phyloP scores from a whole-genome alignment of 2,797 vertebrate genomes.

The Cygnus olor region DNA sequence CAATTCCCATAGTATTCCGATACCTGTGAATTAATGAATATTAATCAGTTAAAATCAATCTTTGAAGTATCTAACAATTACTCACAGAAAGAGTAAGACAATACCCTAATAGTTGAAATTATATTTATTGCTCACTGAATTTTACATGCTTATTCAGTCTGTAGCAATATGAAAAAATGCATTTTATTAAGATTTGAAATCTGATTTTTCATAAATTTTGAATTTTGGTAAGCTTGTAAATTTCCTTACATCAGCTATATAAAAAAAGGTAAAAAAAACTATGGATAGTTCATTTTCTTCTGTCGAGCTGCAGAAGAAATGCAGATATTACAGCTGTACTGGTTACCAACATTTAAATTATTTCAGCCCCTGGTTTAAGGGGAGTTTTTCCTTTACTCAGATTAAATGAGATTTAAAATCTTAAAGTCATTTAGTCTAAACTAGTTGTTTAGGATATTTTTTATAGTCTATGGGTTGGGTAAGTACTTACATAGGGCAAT shows the following conservation, averaged over 20 bases:
- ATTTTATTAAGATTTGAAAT: not conserved
- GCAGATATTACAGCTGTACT: not conserved
- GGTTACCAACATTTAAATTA: not conserved
- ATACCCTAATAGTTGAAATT: not conserved
- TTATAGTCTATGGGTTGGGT: not conserved
- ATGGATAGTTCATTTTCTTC: not conserved
- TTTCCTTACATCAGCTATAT: not conserved
- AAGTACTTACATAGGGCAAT: not conserved
- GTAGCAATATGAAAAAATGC: not conserved
- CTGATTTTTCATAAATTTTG: not conserved
- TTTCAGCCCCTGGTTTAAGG: not conserved
- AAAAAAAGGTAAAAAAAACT: not conserved
- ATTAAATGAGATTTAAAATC: not conserved
- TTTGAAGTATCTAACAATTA: not conserved
- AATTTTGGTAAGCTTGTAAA: not conserved
- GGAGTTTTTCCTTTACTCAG: not conserved
- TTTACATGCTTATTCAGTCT: not conserved
- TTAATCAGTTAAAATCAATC: not conserved
- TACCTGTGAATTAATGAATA: not conserved
- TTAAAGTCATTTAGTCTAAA: not conserved
- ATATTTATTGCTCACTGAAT: not conserved
- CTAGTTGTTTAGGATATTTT: not conserved
- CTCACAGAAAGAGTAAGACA: not conserved
- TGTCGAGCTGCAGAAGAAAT: not conserved
- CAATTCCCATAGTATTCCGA: not conserved